These are phyloP conservation scores for Margarornis squamiger DNA, from an alignment of 2,797 vertebrate genomes.

Conservation along the genomic window DNA sequence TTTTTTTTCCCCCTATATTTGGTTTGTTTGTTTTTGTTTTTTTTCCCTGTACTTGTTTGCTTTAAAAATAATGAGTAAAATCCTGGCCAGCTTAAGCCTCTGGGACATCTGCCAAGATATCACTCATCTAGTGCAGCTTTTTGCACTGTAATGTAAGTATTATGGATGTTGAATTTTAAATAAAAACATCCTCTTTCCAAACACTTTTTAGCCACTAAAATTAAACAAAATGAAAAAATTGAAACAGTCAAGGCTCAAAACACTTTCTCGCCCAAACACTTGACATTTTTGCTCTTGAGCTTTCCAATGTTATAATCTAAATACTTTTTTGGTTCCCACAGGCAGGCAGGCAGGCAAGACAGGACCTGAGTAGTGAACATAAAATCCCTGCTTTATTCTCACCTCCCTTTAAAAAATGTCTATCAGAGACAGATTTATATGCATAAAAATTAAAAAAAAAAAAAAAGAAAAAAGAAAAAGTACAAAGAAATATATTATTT, in stretches of 20 bases:
- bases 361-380: not conserved
- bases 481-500: not conserved
- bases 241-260: not conserved
- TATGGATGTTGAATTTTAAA: constrained; percentile 31
- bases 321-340: not conserved
- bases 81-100: not conserved
- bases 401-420: not conserved
- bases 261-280: not conserved
- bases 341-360: not conserved
- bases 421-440: not conserved
- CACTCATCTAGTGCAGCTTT: constrained; percentile 4
- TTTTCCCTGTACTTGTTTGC: not conserved
- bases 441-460: not conserved
- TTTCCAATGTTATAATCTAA: not conserved
- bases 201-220: not conserved
- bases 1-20: not conserved
- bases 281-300: not conserved
- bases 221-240: not conserved
- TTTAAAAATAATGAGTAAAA: constrained; percentile 26
- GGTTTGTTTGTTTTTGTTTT: not conserved
- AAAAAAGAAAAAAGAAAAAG: not conserved
- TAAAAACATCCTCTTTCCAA: constrained; percentile 33
- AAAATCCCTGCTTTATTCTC: not conserved
- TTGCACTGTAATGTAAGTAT: not conserved
- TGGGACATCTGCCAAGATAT: constrained; percentile 39